Evolutionary conservation across 2,797 vertebrate species (phyloP), one percentile per base, ranked within the genome.

Genomic region (Margarornis squamiger): DNA sequence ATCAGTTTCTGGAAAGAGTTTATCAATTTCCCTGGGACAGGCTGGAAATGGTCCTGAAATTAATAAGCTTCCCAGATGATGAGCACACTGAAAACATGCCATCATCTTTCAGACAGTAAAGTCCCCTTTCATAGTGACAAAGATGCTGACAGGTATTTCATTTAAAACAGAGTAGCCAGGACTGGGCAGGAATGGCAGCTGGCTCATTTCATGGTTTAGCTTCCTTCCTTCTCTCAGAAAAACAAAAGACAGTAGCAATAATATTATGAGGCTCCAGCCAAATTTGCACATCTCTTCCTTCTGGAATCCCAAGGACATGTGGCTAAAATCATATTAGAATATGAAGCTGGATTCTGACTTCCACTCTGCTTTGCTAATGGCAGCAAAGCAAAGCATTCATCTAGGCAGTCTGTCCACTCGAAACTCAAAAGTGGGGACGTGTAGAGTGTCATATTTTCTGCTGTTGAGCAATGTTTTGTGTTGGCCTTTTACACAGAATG

Each of bases 41-140:
- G 74, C 89, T 45, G 93, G 65, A 92, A 96, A 93, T 78, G 79
- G 9, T 34, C 38, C 23, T 45, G 24, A 92, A 93, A 78, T 61
- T 81, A 93, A 92, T 88, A 90, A 95, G 24, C 52, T 74, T 89
- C 91, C 95, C 73, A 92, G 65, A 93, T 48, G 57, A 52, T 38
- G 55, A 59, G 12, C 43, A 30, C 16, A 15, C 38, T 84, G 96
- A 94, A 96, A 93, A 91, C 71, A 91, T 58, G 10, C 57, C 92
- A 67, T 93, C 63, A 48, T 57, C 55, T 74, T 92, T 92, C 72
- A 84, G 79, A 19, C 77, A 88, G 80, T 83, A 36, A 91, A 86
- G 46, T 68, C 24, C 9, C 10, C 9, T 83, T 88, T 85, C 63
- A 51, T 20, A 24, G 30, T 54, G 73, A 71, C 59, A 80, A 94